Evolutionary conservation across 53 echinoderm and acorn worm genomes (phyloP).

Genomic region (Hippasteria phrygiana): DNA sequence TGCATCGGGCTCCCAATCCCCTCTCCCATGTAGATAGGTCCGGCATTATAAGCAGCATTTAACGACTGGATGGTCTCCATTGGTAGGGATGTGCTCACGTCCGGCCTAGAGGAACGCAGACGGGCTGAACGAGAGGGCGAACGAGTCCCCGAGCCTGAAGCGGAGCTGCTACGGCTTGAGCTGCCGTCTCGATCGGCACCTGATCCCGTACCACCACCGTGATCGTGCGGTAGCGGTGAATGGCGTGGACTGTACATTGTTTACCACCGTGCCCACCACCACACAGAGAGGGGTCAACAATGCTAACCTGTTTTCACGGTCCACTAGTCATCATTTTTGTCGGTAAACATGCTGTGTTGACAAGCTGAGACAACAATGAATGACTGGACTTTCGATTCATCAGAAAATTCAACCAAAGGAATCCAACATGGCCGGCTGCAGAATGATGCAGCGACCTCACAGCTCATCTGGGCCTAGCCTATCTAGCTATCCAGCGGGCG

Average conservation of each 20-base stretch:
- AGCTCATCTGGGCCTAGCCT: neutral
- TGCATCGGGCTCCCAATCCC: slow-evolving; percentile 84
- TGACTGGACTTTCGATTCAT: neutral
- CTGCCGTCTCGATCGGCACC: slow-evolving; percentile 72
- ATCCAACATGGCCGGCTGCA: slow-evolving; percentile 61
- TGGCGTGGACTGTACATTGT: slow-evolving; percentile 75
- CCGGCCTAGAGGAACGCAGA: slow-evolving; percentile 52
- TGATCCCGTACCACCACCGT: slow-evolving; percentile 46
- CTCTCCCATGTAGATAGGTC: slow-evolving; percentile 94
- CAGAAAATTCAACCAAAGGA: neutral
- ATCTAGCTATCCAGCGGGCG: neutral
- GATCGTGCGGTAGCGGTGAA: slow-evolving; percentile 72
- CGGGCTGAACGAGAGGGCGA: slow-evolving; percentile 53
- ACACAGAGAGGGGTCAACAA: slow-evolving; percentile 4
- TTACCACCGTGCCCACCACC: neutral
- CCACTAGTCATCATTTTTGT: slow-evolving; percentile 16
- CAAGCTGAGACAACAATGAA: neutral
- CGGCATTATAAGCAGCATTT: slow-evolving; percentile 97
- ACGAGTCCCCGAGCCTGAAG: slow-evolving; percentile 78
- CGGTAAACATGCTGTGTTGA: slow-evolving; percentile 10
- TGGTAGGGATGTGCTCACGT: slow-evolving; percentile 75
- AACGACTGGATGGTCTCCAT: slow-evolving; percentile 99
- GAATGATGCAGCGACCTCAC: neutral
- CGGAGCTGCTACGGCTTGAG: slow-evolving; percentile 83
- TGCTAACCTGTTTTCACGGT: slow-evolving; percentile 35